Percentiles rank a stretch among this genome's conserved stretches.
phyloP scores from a whole-genome alignment of 2,888 invertebrate species.

The Adelognathus sp. region DNA sequence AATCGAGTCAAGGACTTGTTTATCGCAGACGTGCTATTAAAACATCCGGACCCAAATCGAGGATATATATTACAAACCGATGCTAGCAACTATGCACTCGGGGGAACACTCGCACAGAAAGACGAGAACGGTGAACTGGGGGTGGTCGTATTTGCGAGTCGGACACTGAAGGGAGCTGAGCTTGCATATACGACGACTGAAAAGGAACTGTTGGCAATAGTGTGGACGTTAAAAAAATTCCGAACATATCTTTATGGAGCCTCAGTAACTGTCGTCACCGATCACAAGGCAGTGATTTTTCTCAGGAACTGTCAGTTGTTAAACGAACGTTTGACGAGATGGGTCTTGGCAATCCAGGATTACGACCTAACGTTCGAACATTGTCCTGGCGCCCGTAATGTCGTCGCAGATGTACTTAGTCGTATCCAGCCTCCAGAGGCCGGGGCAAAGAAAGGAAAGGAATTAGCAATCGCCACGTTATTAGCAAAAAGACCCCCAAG shows the following conservation, averaged over 20 bases:
- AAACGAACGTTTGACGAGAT: background rate
- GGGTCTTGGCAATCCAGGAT: background rate
- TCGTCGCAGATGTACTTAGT: background rate
- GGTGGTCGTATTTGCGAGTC: too few species aligned
- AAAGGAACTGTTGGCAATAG: background rate
- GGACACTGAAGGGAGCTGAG: too few species aligned
- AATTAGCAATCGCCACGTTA: background rate
- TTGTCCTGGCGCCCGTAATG: background rate
- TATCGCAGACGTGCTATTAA: background rate
- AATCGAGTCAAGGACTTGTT: slow-evolving; percentile 31
- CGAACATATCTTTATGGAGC: too few species aligned
- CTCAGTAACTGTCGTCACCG: too few species aligned
- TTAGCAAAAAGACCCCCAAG: background rate
- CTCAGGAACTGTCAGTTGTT: background rate
- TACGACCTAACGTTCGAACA: too few species aligned
- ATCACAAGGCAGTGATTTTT: too few species aligned
- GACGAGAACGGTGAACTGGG: too few species aligned
- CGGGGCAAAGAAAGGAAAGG: background rate
- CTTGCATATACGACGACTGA: too few species aligned
- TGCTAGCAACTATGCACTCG: too few species aligned
- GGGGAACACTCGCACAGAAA: too few species aligned
- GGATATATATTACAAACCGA: slow-evolving; percentile 45
- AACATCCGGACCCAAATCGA: slow-evolving; percentile 12
- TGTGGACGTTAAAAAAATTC: background rate
- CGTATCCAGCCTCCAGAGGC: background rate